Base-by-base conservation (phyloP, 2,888 invertebrate genomes). In the Seira sanloemensis region DNA sequence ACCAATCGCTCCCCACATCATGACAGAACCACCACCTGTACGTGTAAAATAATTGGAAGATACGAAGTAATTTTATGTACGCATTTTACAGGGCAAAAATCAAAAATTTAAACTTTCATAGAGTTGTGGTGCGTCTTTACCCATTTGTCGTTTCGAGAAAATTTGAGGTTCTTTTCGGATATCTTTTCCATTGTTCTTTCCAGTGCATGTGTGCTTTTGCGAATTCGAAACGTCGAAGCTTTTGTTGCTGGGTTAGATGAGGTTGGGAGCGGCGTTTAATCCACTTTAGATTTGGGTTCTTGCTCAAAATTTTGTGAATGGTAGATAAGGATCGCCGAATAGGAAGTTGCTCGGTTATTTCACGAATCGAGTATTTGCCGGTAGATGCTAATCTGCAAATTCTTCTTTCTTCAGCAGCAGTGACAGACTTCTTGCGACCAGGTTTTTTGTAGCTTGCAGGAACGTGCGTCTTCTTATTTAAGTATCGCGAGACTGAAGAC, bases 21-120 rank as follows among this genome's bases (percentile, higher is more conserved):
- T 71, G 1, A 71, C 71, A 18, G 19, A 9, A n/a, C 71, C 71
- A 9, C 37, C 71, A 7, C 71, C 69, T 69, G 9, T n/a, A n/a
- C n/a, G n/a, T n/a, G n/a, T n/a, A n/a, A 18, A 69, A 24, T n/a
- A 71, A 25, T 58, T 4, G n/a, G n/a, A n/a, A 18, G 18, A 58
- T 58, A 4, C 5, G 4, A 58, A 19, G 65, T 12, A 65, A 23
- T 65, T 65, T 16, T 23, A 68, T 68, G 18, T 23, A 26, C 18
- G 18, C 24, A n/a, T 50, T 50, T 37, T 12, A 37, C 4, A 37
- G 37, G 37, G 4, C 12, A 7, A 4, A 7, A 37, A 7, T 7
- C 4, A 7, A 37, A 37, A 37, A 37, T 7, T 37, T 37, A 4
- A 37, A 37, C 12, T 37, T 12, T 12, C 37, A 37, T 4, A 7